Evolutionary conservation across 2,888 invertebrate species (phyloP).

Genomic region (Calameuta pallipes): DNA sequence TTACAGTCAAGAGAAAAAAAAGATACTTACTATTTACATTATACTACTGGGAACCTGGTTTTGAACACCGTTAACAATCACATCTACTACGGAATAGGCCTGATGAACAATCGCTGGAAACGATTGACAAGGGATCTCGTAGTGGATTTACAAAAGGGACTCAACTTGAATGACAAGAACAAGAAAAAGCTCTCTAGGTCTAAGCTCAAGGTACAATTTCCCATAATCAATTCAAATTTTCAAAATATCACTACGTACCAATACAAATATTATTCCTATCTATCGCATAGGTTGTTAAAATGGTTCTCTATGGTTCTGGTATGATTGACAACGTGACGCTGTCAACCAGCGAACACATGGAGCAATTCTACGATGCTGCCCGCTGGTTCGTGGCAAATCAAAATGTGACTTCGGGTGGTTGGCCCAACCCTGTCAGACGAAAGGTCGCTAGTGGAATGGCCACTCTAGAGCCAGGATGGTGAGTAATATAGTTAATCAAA

Average conservation of each 20-base stretch:
- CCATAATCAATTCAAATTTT: background rate
- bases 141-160: constrained; percentile 92
- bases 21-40: constrained; percentile 84
- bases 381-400: constrained; percentile 93
- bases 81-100: constrained; percentile 88
- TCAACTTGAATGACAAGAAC: constrained; percentile 76
- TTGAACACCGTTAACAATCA: constrained; percentile 80
- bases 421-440: constrained; percentile 90
- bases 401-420: constrained; percentile 87
- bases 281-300: constrained; percentile 69
- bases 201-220: constrained; percentile 74
- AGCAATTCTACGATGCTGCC: constrained; percentile 92
- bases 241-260: background rate
- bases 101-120: constrained; percentile 75
- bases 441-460: constrained; percentile 80
- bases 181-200: constrained; percentile 77
- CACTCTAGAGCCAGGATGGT: constrained; percentile 88
- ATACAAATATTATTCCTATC: background rate
- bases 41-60: constrained; percentile 79
- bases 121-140: constrained; percentile 87
- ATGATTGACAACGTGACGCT: constrained; percentile 82
- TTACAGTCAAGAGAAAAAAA: constrained; percentile 83
- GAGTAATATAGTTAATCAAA: constrained; percentile 32
- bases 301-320: constrained; percentile 79
- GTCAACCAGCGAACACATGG: constrained; percentile 86